A percentile compares a stretch with the other conserved stretches of the same genome.
phyloP scores from a whole-genome alignment of 2,888 invertebrate species.

The Teinopalpus imperialis region DNA sequence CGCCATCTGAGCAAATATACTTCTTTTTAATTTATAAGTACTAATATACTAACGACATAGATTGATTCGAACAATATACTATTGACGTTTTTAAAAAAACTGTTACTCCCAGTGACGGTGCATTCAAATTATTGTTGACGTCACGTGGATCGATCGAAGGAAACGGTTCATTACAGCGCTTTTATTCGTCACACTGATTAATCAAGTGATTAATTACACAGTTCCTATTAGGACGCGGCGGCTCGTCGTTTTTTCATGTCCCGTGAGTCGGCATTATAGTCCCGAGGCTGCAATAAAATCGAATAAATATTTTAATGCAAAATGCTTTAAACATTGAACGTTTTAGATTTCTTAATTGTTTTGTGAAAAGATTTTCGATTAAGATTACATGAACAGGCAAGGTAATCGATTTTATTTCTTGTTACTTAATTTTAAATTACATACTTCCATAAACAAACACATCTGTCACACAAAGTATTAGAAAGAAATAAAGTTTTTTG shows the following conservation, averaged over 20 bases:
- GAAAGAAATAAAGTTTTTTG: too few species aligned
- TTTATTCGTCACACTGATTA: conserved; percentile 82
- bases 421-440: too few species aligned
- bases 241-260: conserved; percentile 54
- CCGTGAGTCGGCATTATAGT: conserved; percentile 33
- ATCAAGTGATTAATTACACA: conserved; percentile 79
- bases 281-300: conserved; percentile 24
- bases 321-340: conserved; percentile 13
- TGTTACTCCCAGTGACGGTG: conserved; percentile 62
- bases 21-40: too few species aligned
- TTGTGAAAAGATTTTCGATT: background rate
- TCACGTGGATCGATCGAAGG: conserved; percentile 75
- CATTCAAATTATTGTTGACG: conserved; percentile 72
- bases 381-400: background rate
- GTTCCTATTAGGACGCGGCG: conserved; percentile 68
- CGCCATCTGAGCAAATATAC: too few species aligned
- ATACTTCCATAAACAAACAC: too few species aligned
- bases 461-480: too few species aligned
- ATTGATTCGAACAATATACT: too few species aligned
- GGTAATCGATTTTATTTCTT: too few species aligned
- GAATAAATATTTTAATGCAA: conserved; percentile 17
- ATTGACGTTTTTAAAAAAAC: conserved; percentile 46
- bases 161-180: conserved; percentile 80
- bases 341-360: background rate
- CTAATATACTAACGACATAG: too few species aligned